These are phyloP conservation scores for Oscheius sp. DNA, from an alignment of 2,888 invertebrate genomes.

Conservation along the genomic window DNA sequence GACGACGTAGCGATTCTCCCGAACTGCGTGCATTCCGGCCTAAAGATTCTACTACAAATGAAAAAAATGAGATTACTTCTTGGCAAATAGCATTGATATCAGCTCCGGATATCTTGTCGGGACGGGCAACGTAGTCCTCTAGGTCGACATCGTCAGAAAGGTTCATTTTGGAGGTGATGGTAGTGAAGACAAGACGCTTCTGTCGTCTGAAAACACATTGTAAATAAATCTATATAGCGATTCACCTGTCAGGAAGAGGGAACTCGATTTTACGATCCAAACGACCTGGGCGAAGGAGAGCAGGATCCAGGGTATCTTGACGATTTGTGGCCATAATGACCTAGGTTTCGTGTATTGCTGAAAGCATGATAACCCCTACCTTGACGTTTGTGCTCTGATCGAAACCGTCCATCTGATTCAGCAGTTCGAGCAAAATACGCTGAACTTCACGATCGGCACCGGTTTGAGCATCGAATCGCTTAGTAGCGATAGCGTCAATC, in stretches of 20 bases:
- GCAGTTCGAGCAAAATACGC: constrained; percentile 91
- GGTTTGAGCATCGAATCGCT: constrained; percentile 79
- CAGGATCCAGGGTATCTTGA: constrained; percentile 98
- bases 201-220: constrained; percentile 75
- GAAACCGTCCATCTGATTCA: constrained; percentile 99
- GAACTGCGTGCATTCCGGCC: constrained; percentile 99
- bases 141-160: constrained; percentile 95
- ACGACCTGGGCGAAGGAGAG: constrained; percentile 90
- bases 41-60: constrained; percentile 68
- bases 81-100: constrained; percentile 99
- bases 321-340: constrained; percentile 95
- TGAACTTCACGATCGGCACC: constrained; percentile 77
- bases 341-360: constrained; percentile 73
- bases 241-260: constrained; percentile 87
- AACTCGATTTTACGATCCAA: constrained; percentile 98
- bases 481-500: constrained; percentile 99
- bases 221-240: neutral
- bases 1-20: constrained; percentile 98
- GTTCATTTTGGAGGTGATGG: constrained; percentile 96
- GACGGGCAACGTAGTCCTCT: constrained; percentile 97
- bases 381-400: constrained; percentile 99
- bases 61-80: constrained; percentile 78
- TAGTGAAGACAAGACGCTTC: constrained; percentile 96
- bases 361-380: constrained; percentile 76
- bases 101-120: constrained; percentile 97